Evolutionary conservation across 2,113 vertebrate genomes (phyloP), one percentile per base, ranked within the genome.

Genomic region (Prionailurus viverrinus): DNA sequence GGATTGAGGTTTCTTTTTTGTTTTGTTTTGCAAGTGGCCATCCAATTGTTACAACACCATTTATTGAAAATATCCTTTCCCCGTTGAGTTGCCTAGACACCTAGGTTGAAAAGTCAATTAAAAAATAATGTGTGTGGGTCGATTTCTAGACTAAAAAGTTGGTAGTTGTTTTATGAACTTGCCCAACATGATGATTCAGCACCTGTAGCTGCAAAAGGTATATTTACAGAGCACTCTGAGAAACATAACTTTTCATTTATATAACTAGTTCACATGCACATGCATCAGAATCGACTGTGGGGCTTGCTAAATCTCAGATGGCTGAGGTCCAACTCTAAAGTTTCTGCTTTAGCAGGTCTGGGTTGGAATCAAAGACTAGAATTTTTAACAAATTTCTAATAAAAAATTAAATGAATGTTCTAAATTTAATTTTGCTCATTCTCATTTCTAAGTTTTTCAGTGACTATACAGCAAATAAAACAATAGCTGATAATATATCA

Each of bases 31-130:
- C 4, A 9, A 39, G 18, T 23, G 10, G 23, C 21, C 21, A 84
- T 84, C 39, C 71, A 69, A 13, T 51, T 89, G 66, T 93, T 69
- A 89, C 25, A 7, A 16, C 7, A 81, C 1, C 18, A 55, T 76
- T 95, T 92, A 31, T 83, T 94, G 31, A 96, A 48, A 84, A 31
- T 69, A 19, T 31, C 19, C 18, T 94, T 94, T 41, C 31, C 41
- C 19, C 23, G 9, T n/a, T 90, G 33, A 84, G 48, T 48, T 80
- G 25, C 74, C 21, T 80, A 88, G 25, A 3, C 5, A 36, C 1
- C 5, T 84, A 87, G 92, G 23, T 61, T 90, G 19, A 78, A 92
- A 97, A 97, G 66, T 90, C 19, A 80, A 53, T 94, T 73, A 36
- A 81, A 94, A 87, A 87, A 80, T 48, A 5, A 5, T 71, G 80